Conservation (phyloP, 2,888 invertebrate species). For the Agrotis clavis region DNA sequence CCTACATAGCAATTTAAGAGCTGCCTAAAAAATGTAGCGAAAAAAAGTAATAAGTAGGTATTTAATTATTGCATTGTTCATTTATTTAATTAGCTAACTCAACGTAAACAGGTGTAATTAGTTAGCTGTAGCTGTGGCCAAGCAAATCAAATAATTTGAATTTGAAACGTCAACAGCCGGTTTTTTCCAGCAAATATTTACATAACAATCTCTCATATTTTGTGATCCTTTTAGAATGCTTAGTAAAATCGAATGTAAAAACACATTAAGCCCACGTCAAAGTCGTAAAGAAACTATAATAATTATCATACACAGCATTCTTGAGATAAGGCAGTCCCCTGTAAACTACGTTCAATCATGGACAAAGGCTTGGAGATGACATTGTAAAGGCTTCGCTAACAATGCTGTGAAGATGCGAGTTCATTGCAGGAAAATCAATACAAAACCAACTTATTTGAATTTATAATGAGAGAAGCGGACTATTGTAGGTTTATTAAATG, state of each 20-base stretch:
- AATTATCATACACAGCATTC: slow-evolving; percentile 82
- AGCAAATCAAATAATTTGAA: slow-evolving; percentile 10
- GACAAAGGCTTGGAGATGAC: slow-evolving; percentile 77
- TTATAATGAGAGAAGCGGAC: slow-evolving; percentile 59
- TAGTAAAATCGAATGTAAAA: slow-evolving; percentile 62
- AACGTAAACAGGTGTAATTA: background rate
- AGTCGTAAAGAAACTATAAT: slow-evolving; percentile 74
- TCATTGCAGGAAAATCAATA: slow-evolving; percentile 72
- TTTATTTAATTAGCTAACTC: background rate
- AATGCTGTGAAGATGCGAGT: slow-evolving; percentile 63
- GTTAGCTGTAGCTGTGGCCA: background rate
- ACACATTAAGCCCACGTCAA: slow-evolving; percentile 64
- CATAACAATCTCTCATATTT: slow-evolving; percentile 8
- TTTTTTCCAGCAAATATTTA: slow-evolving; percentile 27
- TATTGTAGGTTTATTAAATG: slow-evolving; percentile 40
- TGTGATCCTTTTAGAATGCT: slow-evolving; percentile 44
- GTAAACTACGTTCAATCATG: slow-evolving; percentile 78
- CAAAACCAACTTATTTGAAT: slow-evolving; percentile 63
- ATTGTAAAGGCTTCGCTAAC: slow-evolving; percentile 67
- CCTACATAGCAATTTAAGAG: background rate
- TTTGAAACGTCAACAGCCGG: background rate
- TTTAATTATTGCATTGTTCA: background rate
- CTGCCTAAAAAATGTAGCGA: background rate
- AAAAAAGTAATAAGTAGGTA: too few species aligned
- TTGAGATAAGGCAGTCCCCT: slow-evolving; percentile 80